Conservation (phyloP, 2,797 vertebrate genomes). For the Malurus splendens region DNA sequence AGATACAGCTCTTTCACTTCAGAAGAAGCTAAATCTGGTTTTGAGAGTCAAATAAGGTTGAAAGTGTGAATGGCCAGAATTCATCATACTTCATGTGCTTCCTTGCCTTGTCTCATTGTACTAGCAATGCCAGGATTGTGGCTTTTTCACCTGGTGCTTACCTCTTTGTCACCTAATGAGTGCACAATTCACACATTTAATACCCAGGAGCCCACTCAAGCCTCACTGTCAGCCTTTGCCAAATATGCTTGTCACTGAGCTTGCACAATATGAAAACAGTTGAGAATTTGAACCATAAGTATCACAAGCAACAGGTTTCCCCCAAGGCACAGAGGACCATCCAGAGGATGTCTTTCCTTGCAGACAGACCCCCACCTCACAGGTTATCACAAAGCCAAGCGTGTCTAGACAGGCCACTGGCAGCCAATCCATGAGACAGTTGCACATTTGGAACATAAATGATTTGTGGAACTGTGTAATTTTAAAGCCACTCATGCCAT, state of each 20-base stretch:
- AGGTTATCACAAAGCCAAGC: neutral
- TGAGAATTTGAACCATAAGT: neutral
- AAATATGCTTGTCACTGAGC: neutral
- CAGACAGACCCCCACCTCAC: neutral
- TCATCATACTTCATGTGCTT: neutral
- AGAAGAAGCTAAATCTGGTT: neutral
- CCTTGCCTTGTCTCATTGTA: neutral
- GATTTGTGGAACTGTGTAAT: neutral
- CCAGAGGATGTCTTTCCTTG: neutral
- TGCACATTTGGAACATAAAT: neutral
- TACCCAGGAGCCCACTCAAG: neutral
- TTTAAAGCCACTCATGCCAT: neutral
- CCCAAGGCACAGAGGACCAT: neutral
- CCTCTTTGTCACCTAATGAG: neutral
- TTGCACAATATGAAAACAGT: neutral
- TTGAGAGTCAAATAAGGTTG: neutral
- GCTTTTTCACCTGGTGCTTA: neutral
- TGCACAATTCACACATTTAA: neutral
- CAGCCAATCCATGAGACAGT: neutral
- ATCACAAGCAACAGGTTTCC: neutral
- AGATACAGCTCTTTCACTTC: neutral
- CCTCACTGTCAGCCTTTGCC: neutral
- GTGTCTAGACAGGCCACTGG: neutral
- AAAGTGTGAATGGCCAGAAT: neutral
- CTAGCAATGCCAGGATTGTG: neutral